These are phyloP conservation scores for Peromyscus maniculatus DNA, from an alignment of 2,113 vertebrate species.

Conservation along the genomic window DNA sequence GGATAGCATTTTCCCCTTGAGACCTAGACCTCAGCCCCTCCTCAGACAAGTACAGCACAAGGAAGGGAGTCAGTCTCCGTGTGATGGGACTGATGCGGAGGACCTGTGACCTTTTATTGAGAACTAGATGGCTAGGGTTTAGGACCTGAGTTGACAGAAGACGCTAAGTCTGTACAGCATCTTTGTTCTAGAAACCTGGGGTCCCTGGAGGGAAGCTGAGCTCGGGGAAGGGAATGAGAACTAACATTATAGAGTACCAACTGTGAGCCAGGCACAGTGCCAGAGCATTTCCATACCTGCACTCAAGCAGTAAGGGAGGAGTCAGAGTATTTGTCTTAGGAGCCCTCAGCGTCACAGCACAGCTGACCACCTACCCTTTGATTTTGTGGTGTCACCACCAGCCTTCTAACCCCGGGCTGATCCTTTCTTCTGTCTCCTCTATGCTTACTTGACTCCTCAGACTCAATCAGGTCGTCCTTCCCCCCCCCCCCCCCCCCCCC, in stretches of 20 bases:
- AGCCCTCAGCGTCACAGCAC: neutral
- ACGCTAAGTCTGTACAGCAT: neutral
- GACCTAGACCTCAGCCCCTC: neutral
- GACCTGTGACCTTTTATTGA: conserved; percentile 4
- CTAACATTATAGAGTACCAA: conserved; percentile 59
- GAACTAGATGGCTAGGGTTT: neutral
- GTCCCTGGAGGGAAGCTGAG: conserved; percentile 60
- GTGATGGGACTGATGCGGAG: neutral
- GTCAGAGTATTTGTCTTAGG: neutral
- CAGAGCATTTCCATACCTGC: conserved; percentile 62
- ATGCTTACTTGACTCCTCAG: neutral
- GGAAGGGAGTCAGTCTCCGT: neutral
- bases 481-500: neutral
- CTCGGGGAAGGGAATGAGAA: conserved; percentile 35
- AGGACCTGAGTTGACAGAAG: conserved; percentile 31
- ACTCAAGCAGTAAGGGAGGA: conserved; percentile 40
- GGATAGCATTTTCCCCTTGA: conserved; percentile 10
- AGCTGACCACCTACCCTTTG: neutral
- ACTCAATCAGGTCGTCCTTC: neutral
- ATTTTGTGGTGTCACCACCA: conserved; percentile 27
- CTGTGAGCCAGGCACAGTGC: conserved; percentile 65
- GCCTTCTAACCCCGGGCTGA: neutral
- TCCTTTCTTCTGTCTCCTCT: conserved; percentile 44
- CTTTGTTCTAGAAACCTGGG: conserved; percentile 73
- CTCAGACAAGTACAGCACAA: neutral